Evolutionary conservation across 2,113 vertebrate genomes (phyloP), one percentile per base, ranked within the genome.

Genomic region (Leiothrix lutea): DNA sequence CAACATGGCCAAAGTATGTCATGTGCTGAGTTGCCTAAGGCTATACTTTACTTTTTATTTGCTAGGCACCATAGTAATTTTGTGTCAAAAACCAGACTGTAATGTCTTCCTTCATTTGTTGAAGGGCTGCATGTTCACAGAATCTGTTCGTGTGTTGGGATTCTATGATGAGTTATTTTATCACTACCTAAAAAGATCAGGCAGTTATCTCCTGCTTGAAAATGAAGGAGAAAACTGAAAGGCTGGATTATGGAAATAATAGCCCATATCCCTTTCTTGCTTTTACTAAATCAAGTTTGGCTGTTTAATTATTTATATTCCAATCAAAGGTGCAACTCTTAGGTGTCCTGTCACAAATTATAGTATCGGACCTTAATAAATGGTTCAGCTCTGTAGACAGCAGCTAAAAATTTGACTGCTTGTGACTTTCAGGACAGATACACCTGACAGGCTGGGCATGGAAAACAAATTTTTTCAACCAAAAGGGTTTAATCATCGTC

Each of bases 21-120:
- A 56, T 22, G 86, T 91, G 64, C 92, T 35, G 74, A 92, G 47
- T 58, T 88, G 60, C 65, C 91, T 95, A 33, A 94, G 93, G 91
- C 62, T 92, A 75, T 69, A 71, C 62, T 92, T 73, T 33, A 81
- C 69, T 88, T 93, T 79, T 90, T 66, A 82, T 61, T 87, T 96
- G 94, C 95, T 88, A 92, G 89, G 96, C 90, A 96, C 92, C 38
- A 22, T 94, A 80, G 78, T 88, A 1, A 75, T 93, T 96, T 95
- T 90, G 54, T 95, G 85, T 96, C 93, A 83, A 94, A 95, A 88
- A 88, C 2, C 72, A 66, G 66, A 35, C 60, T 86, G 4, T 91
- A 72, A 67, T 61, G 47, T 53, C 92, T 96, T 94, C 94, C 81
- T 95, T 83, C 71, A 20, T 87, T 93, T 80, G 36, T 81, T 45